Base-by-base conservation (phyloP, 1,140 invertebrate species). In the Agrilus planipennis region DNA sequence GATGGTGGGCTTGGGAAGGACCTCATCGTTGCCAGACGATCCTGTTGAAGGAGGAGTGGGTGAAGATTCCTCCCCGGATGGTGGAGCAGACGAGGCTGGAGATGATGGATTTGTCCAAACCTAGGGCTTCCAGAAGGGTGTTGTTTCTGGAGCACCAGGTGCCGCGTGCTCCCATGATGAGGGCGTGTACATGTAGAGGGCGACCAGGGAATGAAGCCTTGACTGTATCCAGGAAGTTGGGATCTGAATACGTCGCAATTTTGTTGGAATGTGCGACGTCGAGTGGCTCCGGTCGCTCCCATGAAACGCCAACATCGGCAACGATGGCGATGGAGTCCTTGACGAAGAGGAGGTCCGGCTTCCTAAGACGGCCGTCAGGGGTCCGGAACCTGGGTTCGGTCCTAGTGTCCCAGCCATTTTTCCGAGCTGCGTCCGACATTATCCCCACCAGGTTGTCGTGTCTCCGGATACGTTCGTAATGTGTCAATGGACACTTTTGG, bases 351-450 rank as follows among this genome's bases (percentile, higher is more conserved):
- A 47, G 25, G 20, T 47, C 45, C 3, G 45, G 41, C n/a, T 39
- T 47, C 12, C 17, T 28, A 2, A 41, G 14, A 12, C 10, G 5
- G 2, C 42, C 39, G 3, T 45, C 42, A 6, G 31, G 1, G n/a
- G 11, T n/a, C 11, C 42, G 20, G 20, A 45, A 15, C 3, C 29
- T 19, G 9, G 46, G 42, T 30, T 48, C 46, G 2, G 3, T 25
- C 19, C 38, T 19, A 14, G 32, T 17, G 1, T 17, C n/a, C 37
- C 37, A 48, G 6, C 73, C 72, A 69, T 68, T 69, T 65, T 75
- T 79, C 75, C 73, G 75, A 73, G 71, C 77, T 73, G 78, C 11
- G 9, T 14, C 3, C 20, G 10, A n/a, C 2, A 42, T 9, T 3
- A 11, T 9, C 4, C 9, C 3, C 9, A 12, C 41, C 1, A 50